Percentiles rank a stretch among this genome's conserved stretches.
Conservation (phyloP, 2,113 vertebrate genomes). For the Bos javanicus region DNA sequence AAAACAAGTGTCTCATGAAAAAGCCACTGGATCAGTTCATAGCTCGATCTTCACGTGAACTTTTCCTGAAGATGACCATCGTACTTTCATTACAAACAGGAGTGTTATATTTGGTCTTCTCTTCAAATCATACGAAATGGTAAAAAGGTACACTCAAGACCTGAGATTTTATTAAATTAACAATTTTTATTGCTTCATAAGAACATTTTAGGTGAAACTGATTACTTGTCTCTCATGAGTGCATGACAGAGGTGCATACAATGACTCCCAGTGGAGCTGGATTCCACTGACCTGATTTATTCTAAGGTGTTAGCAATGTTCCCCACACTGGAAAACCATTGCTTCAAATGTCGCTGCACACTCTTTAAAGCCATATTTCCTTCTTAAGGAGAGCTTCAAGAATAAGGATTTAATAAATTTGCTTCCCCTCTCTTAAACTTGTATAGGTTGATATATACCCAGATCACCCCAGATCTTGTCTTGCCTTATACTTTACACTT, state of each 20-base stretch:
- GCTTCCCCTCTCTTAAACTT: neutral
- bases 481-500: slow-evolving; percentile 50
- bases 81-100: neutral
- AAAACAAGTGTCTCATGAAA: neutral
- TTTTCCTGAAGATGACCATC: neutral
- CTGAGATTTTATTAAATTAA: neutral
- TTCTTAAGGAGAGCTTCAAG: neutral
- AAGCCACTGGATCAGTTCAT: neutral
- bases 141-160: neutral
- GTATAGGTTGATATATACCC: neutral
- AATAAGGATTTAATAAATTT: neutral
- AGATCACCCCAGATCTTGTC: slow-evolving; percentile 39
- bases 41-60: neutral
- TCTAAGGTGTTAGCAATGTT: neutral
- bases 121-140: neutral
- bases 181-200: neutral
- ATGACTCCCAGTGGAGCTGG: neutral
- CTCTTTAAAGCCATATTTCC: neutral
- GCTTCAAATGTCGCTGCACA: neutral
- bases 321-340: neutral
- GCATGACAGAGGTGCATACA: neutral
- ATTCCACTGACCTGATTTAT: neutral
- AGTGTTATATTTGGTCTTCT: neutral
- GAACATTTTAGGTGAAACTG: neutral
- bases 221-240: neutral